Evolutionary conservation across 2,888 invertebrate species (phyloP), one percentile per base, ranked within the genome.

Genomic region (Agriotes lineatus): DNA sequence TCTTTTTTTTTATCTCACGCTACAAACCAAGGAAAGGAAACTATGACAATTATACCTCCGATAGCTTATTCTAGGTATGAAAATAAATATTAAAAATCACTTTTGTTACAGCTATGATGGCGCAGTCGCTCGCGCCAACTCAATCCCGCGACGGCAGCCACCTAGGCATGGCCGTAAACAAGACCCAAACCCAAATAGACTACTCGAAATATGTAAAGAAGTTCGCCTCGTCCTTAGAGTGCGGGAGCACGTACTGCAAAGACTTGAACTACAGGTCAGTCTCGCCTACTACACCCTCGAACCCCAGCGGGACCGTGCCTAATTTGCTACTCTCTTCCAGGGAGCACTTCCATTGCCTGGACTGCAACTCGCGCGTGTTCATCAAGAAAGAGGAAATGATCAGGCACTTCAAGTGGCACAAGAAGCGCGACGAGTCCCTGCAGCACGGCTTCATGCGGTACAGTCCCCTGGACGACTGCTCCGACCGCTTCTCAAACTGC

Each of bases 381-480:
- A 93, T 96, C 79, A 97, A 98, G 85, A 97, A 98, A 82, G 99
- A 99, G 84, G 98, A 99, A 83, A 98, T 99, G 93, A 97, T 98
- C 74, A 90, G 98, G 42, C 98, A 99, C 85, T 96, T 97, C 82
- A 99, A 99, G 87, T 98, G 98, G 98, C 98, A 99, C 86, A 97
- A 97, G 87, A 99, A 99, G 85, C 90, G 98, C 1, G 97, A 97
- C 80, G 98, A 99, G 83, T 96, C 96, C 4, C 86, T 99, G 33
- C 96, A 96, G 74, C 95, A 98, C 81, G 98, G 98, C 12, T 96
- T 96, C 85, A 94, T 96, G 85, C 76, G 85, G 6, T 99, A 97
- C 84, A 96, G 96, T 60, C 96, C 98, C 0, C 89, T 95, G 72
- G 98, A 99, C 83, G 97, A 97, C 84, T 99, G 99, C 83, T 91